A percentile compares a stretch with the other conserved stretches of the same genome.
Evolutionary conservation across 1,140 invertebrate genomes (phyloP).

Genomic region (Oryzaephilus surinamensis): DNA sequence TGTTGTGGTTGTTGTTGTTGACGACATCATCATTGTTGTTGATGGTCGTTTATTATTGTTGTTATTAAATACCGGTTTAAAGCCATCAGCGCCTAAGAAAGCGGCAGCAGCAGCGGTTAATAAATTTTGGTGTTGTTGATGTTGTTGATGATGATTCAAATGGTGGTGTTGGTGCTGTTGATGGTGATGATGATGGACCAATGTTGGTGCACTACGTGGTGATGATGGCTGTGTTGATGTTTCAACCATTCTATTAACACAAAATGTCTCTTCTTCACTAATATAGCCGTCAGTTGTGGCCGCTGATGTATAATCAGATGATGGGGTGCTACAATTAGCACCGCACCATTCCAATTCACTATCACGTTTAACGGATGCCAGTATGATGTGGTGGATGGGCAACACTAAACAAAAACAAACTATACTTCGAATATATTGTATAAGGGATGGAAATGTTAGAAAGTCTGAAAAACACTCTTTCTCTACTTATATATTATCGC

Average conservation of each 20-base stretch:
- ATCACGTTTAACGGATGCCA: conserved; percentile 32
- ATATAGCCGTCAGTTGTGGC: conserved; percentile 21
- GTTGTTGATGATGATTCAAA: background rate
- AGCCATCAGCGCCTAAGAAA: conserved; percentile 27
- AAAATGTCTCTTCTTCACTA: conserved; percentile 24
- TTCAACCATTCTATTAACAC: conserved; percentile 29
- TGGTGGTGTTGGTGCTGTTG: background rate
- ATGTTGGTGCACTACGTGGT: conserved; percentile 10
- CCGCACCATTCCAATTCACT: conserved; percentile 33
- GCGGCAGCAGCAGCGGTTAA: conserved; percentile 23
- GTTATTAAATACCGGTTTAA: conserved; percentile 28
- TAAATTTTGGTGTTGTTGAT: background rate
- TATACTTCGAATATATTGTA: background rate
- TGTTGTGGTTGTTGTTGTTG: conserved; percentile 27
- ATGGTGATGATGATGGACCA: conserved; percentile 2
- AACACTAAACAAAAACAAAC: conserved; percentile 1
- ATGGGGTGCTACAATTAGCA: no score
- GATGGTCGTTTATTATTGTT: conserved; percentile 5
- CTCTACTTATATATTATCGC: no score
- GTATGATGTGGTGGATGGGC: conserved; percentile 7
- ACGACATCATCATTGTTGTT: no score
- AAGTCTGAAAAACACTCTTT: no score
- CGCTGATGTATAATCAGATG: no score
- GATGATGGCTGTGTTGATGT: conserved; percentile 14
- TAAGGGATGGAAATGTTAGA: no score